Evolutionary conservation across 2,888 invertebrate species (phyloP), one percentile per base, ranked within the genome.

Genomic region (Drepana falcataria): DNA sequence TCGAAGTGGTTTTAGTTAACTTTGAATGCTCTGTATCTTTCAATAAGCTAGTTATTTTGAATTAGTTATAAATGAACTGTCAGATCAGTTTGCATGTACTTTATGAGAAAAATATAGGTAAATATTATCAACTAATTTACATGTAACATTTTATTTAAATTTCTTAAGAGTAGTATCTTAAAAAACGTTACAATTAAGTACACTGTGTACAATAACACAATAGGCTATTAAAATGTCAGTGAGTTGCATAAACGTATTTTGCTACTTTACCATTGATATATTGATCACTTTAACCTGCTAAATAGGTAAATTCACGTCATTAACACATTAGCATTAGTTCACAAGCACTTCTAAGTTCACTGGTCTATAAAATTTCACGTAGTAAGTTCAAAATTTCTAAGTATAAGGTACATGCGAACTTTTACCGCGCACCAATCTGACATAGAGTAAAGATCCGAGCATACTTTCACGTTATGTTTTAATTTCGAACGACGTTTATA

Each of bases 401-500:
- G 2, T 4, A 21, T 48, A 35, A 35, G 40, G 35, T 4, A 5
- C 49, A 33, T 33, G 51, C 40, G 51, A 33, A 40, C 40, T 51
- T 51, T 51, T 33, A 51, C 51, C 40, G 9, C 7, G 34, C 51
- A 34, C 9, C 9, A 21, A 34, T 35, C 33, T 51, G 40, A 40
- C 61, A 63, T 65, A 63, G 68, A 65, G 66, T 61, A 64, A 72
- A 68, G 63, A 71, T 72, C 58, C 65, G 63, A 71, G 64, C 73
- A 75, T 71, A 82, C 74, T 84, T 82, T 79, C 73, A 70, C 71
- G 75, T 70, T 79, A 73, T 77, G 76, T 77, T 84, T 82, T 77
- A 79, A 81, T 76, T 79, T 83, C 75, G 72, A 83, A 83, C 79
- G 79, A 85, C 88, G 87, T 84, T 86, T 83, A 82, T 82, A 84